Evolutionary conservation across 92 coral and sea anemone genomes (phyloP), one percentile per base, ranked within the genome.

Genomic region (Heteractis magnifica): DNA sequence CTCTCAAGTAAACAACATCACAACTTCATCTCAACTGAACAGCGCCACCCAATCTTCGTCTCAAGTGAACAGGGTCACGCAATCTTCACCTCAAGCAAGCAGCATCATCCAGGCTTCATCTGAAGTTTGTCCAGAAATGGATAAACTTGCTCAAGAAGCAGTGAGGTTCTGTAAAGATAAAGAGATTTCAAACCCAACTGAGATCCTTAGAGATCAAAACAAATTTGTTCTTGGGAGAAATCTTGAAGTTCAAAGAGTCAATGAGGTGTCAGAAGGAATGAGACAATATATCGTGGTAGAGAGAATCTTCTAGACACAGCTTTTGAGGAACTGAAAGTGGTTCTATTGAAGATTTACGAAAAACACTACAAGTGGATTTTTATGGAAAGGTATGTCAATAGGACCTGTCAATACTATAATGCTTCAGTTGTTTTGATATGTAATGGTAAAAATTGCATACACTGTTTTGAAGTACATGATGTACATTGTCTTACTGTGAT

Each of bases 251-350:
- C 6, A 56, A 56, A 56, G 64, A 9, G 64, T 56, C 64, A 56
- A 18, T 4, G 64, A 56, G 3, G 64, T 56, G 64, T 56, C 52
- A 26, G 83, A 80, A 64, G 83, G 83, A 80, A 2, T 10, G 56
- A 80, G 75, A 16, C 84, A 21, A 48, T 48, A 80, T 52, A 80
- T 80, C 84, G 26, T 65, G 21, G 77, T 80, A 64, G 84, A 34
- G 3, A 18, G 3, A 21, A 60, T 65, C 52, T 65, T 65, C 55
- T 81, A 4, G 0, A 65, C 65, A 81, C 77, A 48, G 60, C 84
- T 48, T 80, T 80, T 3, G 84, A 65, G 13, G 76, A 80, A 56
- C 64, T 56, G 11, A 56, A 56, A 12, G 64, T 56, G 64, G 64
- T 56, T 56, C 64, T 4, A 56, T 8, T 9, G 64, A 56, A 56